Percentiles rank a stretch among this genome's conserved stretches.
Conservation (phyloP, 2,113 vertebrate genomes). For the human (Homo sapiens) region DNA sequence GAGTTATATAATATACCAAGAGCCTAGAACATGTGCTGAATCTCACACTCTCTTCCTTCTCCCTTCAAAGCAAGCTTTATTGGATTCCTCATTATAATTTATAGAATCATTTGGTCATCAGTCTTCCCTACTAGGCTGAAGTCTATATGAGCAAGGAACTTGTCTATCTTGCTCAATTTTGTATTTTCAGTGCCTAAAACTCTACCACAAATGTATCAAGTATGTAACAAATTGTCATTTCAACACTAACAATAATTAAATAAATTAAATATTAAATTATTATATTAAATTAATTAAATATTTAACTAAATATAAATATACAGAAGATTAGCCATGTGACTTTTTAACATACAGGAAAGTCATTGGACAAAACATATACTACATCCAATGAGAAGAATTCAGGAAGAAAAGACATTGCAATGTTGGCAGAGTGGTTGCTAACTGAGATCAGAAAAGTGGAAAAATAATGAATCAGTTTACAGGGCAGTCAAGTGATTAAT, state of each 20-base stretch:
- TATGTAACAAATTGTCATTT: background rate
- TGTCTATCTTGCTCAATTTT: background rate
- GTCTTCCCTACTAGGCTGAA: background rate
- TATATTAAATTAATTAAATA: too few relatives aligned
- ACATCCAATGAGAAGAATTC: background rate
- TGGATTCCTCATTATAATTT: background rate
- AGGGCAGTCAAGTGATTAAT: background rate
- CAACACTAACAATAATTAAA: background rate
- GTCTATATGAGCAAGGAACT: accelerated
- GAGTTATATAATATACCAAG: background rate
- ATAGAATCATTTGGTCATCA: background rate
- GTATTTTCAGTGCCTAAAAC: background rate
- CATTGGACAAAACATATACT: accelerated
- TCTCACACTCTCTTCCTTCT: background rate
- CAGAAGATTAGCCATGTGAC: background rate
- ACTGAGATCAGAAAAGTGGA: background rate
- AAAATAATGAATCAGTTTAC: background rate
- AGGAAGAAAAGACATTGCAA: background rate
- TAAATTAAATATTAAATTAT: too few relatives aligned
- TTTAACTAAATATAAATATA: background rate
- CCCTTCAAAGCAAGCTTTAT: background rate
- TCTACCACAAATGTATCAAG: background rate
- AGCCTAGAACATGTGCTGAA: accelerated
- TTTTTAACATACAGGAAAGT: background rate
- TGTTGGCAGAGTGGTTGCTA: background rate